Percentiles rank a stretch among this genome's conserved stretches.
These are phyloP conservation scores for Eudyptes chrysolophus DNA, from an alignment of 2,113 vertebrate genomes.

Conservation along the genomic window DNA sequence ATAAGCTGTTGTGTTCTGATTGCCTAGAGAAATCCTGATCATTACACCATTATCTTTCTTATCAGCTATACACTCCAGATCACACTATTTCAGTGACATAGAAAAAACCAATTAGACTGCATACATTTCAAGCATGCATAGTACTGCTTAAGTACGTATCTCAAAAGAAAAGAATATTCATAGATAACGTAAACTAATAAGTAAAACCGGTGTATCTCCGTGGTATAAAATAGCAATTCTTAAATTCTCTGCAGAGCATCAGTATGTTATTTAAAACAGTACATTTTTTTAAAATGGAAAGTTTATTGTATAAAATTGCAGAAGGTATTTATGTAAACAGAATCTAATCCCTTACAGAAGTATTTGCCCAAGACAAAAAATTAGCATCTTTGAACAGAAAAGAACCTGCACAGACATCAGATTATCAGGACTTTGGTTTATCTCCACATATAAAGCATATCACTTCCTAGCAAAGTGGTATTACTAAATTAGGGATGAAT, in stretches of 20 bases:
- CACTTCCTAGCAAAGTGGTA: not conserved
- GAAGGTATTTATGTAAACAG: not conserved
- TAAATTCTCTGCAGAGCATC: not conserved
- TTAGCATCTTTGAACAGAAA: not conserved
- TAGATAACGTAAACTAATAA: not conserved
- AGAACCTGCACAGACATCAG: not conserved
- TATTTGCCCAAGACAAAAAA: not conserved
- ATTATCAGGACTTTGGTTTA: not conserved
- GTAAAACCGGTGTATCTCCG: not conserved
- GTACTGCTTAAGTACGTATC: not conserved
- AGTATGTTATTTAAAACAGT: not conserved
- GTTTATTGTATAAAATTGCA: not conserved
- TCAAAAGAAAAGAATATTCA: not conserved
- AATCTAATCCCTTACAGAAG: not conserved
- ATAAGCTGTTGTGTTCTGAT: not conserved
- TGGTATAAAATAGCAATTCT: not conserved
- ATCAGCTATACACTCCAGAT: not conserved
- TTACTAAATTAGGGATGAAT: slow-evolving; percentile 16
- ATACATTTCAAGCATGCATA: not conserved
- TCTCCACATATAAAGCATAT: not conserved
- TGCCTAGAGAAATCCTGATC: not conserved
- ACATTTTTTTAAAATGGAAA: not conserved
- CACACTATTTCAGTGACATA: not conserved
- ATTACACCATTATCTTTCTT: not conserved
- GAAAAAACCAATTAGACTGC: not conserved